phyloP scores from a whole-genome alignment of 2,113 vertebrate species.

The Bothrops jararaca region DNA sequence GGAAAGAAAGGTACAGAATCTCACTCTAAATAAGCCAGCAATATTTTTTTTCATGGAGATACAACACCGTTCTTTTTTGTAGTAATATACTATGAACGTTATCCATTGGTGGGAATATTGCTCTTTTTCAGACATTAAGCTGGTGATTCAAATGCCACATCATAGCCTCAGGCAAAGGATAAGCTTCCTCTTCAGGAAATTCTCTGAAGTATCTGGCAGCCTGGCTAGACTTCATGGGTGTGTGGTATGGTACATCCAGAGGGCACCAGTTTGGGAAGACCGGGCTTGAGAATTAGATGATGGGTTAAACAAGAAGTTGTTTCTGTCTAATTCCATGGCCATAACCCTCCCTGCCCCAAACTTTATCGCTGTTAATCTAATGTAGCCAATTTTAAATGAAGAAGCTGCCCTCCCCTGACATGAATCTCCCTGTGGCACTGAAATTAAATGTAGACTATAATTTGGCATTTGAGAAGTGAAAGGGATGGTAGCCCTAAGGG shows the following conservation, averaged over 20 bases:
- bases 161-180: neutral
- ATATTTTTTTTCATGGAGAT: neutral
- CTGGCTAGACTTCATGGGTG: neutral
- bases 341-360: neutral
- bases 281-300: neutral
- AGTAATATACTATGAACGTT: neutral
- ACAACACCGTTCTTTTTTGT: neutral
- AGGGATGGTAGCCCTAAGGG: slow-evolving; percentile 71
- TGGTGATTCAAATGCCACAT: neutral
- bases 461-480: slow-evolving; percentile 70
- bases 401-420: slow-evolving; percentile 65
- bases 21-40: neutral
- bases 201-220: neutral
- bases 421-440: slow-evolving; percentile 58
- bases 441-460: slow-evolving; percentile 71
- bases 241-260: neutral
- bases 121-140: neutral
- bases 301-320: slow-evolving; percentile 2
- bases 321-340: slow-evolving; percentile 19
- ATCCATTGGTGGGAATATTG: neutral
- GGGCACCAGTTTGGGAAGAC: neutral
- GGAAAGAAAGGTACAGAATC: neutral
- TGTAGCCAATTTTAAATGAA: slow-evolving; percentile 63
- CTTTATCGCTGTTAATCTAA: slow-evolving; percentile 48
- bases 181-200: neutral